phyloP scores from a whole-genome alignment of 2,888 invertebrate genomes.

The Pecten maximus region DNA sequence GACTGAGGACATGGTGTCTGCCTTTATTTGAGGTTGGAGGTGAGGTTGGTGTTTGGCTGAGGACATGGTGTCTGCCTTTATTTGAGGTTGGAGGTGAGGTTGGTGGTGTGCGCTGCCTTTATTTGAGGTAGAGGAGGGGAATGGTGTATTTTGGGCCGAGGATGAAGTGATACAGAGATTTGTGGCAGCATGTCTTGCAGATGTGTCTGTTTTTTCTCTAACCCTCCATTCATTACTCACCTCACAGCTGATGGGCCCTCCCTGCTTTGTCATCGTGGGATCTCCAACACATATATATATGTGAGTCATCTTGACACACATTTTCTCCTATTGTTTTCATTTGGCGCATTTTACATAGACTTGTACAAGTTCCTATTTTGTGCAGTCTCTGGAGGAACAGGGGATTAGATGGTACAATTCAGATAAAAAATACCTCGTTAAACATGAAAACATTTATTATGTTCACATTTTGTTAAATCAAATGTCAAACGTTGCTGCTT shows the following conservation, averaged over 20 bases:
- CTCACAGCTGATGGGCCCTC: not conserved
- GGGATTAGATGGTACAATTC: not conserved
- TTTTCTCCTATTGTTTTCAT: not conserved
- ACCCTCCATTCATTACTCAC: not conserved
- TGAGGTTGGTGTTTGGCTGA: too few relatives aligned
- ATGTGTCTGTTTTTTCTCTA: not conserved
- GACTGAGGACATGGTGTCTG: too few relatives aligned
- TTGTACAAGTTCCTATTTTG: not conserved
- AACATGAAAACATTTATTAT: not conserved
- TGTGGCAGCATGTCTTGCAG: not conserved
- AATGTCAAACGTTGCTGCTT: not conserved
- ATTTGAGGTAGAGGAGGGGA: not conserved
- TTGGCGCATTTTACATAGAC: not conserved
- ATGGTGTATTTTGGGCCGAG: not conserved
- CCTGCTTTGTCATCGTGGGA: slow-evolving; percentile 10
- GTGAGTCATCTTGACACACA: not conserved
- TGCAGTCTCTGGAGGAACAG: not conserved
- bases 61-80: not conserved
- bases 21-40: too few relatives aligned
- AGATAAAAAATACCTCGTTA: not conserved
- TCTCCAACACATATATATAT: not conserved
- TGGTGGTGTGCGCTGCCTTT: not conserved
- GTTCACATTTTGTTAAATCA: not conserved
- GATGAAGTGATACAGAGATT: not conserved
- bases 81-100: too few relatives aligned